phyloP scores from a whole-genome alignment of 2,113 vertebrate genomes.

The Spheniscus mendiculus region DNA sequence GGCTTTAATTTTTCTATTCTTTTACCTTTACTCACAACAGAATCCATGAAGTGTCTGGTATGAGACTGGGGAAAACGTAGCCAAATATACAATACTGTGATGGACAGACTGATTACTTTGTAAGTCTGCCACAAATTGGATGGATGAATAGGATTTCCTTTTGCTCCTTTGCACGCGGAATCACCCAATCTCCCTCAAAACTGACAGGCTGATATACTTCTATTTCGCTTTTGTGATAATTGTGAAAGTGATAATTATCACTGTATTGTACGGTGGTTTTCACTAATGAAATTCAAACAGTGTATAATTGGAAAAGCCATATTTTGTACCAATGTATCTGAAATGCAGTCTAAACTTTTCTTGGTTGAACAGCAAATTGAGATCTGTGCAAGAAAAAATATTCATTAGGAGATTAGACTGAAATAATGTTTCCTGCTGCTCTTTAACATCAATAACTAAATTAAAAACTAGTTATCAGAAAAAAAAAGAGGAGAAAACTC shows the following conservation, averaged over 20 bases:
- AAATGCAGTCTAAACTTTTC: not conserved
- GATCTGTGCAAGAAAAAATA: not conserved
- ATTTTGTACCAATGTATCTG: not conserved
- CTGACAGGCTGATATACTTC: not conserved
- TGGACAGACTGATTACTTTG: not conserved
- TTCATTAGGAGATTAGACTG: not conserved
- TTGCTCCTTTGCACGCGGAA: not conserved
- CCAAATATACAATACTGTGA: not conserved
- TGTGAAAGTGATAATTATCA: not conserved
- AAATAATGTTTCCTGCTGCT: not conserved
- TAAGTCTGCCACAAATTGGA: not conserved
- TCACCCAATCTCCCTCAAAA: not conserved
- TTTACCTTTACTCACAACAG: not conserved
- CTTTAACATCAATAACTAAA: not conserved
- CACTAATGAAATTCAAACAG: not conserved
- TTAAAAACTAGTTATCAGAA: not conserved
- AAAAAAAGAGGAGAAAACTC: not conserved
- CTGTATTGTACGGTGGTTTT: not conserved
- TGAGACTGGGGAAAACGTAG: not conserved
- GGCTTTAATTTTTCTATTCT: constrained; percentile 34
- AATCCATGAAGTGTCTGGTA: not conserved
- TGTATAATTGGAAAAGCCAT: not conserved
- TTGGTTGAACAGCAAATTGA: not conserved
- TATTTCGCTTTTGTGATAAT: not conserved
- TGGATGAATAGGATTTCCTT: not conserved